These are phyloP conservation scores for Ditylenchus dipsaci DNA, from an alignment of 1,140 invertebrate genomes.

Conservation along the genomic window DNA sequence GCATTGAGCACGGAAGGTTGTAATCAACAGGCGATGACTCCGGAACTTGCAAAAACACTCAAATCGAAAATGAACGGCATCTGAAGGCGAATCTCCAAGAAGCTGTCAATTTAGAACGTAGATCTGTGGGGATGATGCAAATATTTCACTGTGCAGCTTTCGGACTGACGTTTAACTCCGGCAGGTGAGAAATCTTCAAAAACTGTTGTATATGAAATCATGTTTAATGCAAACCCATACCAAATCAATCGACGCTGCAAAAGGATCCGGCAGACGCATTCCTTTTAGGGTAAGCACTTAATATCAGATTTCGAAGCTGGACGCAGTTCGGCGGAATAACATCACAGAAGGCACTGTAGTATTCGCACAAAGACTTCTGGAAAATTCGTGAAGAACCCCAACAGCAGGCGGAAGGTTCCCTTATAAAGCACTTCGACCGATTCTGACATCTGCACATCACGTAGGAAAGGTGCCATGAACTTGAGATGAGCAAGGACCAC, in stretches of 20 bases:
- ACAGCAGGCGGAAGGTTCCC: constrained; percentile 85
- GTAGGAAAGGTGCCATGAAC: constrained; percentile 87
- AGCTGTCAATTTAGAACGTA: constrained; percentile 76
- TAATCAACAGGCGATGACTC: constrained; percentile 77
- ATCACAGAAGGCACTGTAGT: constrained; percentile 98
- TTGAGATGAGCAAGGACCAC: constrained; percentile 85
- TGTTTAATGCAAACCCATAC: constrained; percentile 26
- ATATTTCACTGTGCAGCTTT: neutral
- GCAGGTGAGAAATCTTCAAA: neutral
- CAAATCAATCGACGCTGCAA: constrained; percentile 69
- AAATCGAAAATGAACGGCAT: constrained; percentile 90
- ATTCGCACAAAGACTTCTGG: constrained; percentile 97
- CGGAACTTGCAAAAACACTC: constrained; percentile 68
- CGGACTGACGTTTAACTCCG: neutral
- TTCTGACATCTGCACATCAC: constrained; percentile 88
- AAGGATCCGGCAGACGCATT: constrained; percentile 94
- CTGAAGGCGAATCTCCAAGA: constrained; percentile 83
- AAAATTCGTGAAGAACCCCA: constrained; percentile 94
- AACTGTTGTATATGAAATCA: too few species aligned
- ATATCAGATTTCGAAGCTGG: constrained; percentile 93
- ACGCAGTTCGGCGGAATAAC: constrained; percentile 97
- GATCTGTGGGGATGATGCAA: neutral
- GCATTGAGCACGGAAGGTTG: constrained; percentile 91
- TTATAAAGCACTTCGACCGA: constrained; percentile 87
- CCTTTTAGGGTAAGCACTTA: constrained; percentile 98